Evolutionary conservation across 37 sponge, comb jelly and placozoan species (phyloP), one percentile per base, ranked within the genome.

Genomic region (Lycopodina hypogea): DNA sequence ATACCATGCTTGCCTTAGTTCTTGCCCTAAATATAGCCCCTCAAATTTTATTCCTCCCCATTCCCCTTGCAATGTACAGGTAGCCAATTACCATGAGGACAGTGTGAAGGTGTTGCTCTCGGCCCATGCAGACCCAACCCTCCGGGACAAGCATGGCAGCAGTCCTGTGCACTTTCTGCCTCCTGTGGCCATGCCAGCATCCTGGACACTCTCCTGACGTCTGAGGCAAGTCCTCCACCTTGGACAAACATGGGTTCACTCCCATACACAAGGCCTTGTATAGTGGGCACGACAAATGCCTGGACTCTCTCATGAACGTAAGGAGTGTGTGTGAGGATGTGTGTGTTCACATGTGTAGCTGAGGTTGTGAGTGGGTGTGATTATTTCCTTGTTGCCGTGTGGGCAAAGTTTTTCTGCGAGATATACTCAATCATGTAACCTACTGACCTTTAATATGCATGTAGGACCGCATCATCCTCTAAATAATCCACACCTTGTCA

Each of bases 101-200:
- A 88, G 92, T 78, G 89, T 84, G 12, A 86, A 88, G 41, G 42
- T 76, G 15, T 68, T 94, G 35, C 56, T 94, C 2, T 72, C 80
- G 34, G 86, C 87, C 26, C 79, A 71, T 19, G 92, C 89, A 51
- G 90, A 94, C 72, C 83, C 87, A 56, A 78, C 87, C n/a, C 64
- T 77, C 50, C 76, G 92, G 42, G 92, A 94, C 76, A 56, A 71
- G 11, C 50, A 78, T 50, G 95, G 95, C 0, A 76, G 88, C 17
- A 92, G 92, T 42, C 69, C 95, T 23, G 78, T 91, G n/a, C 95
- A 94, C 78, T 90, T 88, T 78, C 95, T 14, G 89, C 95, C 35
- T 55, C 81, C 7, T 88, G 89, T 77, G 95, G 95, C 37, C 95
- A 94, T 68, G 65, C 69, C 40, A 72, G 56, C 69, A 55, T 94